A percentile compares a stretch with the other conserved stretches of the same genome.
These are phyloP conservation scores for Lepus townsendii DNA, from an alignment of 2,797 vertebrate species.

Conservation along the genomic window DNA sequence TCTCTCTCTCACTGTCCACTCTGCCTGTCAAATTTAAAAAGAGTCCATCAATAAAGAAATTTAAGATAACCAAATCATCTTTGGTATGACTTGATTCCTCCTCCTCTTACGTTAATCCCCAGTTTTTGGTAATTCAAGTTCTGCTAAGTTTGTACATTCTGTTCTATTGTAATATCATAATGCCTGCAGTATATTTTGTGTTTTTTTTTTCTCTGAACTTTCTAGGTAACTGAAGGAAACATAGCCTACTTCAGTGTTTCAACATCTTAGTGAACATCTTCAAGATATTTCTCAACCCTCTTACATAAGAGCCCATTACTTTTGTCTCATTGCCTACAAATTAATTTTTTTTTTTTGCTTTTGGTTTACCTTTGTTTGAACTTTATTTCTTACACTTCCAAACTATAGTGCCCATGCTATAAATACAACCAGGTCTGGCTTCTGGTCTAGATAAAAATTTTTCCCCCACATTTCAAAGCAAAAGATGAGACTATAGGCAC, in stretches of 20 bases:
- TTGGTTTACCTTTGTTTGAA: background rate
- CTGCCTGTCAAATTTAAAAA: background rate
- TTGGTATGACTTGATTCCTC: background rate
- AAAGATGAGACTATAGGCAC: background rate
- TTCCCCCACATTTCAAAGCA: background rate
- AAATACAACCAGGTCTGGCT: background rate
- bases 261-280: background rate
- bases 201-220: background rate
- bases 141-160: background rate
- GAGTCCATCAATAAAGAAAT: background rate
- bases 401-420: background rate
- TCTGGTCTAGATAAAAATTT: background rate
- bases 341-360: background rate
- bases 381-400: background rate
- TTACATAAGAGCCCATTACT: background rate
- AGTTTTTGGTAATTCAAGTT: background rate
- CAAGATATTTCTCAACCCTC: background rate
- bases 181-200: background rate
- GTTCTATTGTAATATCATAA: background rate
- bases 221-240: background rate
- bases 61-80: background rate
- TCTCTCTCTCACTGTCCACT: too few species aligned
- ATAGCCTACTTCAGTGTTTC: background rate
- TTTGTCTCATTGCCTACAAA: background rate
- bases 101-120: background rate